Evolutionary conservation across 2,888 invertebrate species (phyloP).

Genomic region (Agonopterix arenella): DNA sequence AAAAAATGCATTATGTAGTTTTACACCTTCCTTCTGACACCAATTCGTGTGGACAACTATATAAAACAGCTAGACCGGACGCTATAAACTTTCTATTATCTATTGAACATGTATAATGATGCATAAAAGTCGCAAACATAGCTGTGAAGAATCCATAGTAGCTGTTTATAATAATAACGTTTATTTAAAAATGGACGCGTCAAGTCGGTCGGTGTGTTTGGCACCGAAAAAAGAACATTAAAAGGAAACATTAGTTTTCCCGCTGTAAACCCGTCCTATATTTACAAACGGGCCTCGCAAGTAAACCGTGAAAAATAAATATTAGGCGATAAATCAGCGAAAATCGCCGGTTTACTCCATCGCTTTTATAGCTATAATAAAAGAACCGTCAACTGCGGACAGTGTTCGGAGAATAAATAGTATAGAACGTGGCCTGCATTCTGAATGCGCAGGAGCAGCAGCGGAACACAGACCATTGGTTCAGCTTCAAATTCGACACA

Average conservation of each 20-base stretch:
- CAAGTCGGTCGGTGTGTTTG: conserved; percentile 22
- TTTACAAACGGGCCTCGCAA: conserved; percentile 42
- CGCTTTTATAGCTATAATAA: conserved; percentile 70
- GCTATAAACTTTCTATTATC: conserved; percentile 56
- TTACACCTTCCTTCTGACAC: conserved; percentile 41
- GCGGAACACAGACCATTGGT: conserved; percentile 44
- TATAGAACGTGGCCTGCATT: conserved; percentile 54
- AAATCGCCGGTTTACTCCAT: conserved; percentile 60
- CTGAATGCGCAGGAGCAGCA: conserved; percentile 40
- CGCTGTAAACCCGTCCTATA: conserved; percentile 46
- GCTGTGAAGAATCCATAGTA: conserved; percentile 24
- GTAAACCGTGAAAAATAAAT: conserved; percentile 71
- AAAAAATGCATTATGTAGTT: conserved; percentile 11
- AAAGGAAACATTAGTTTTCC: conserved; percentile 37
- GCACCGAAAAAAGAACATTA: conserved; percentile 24
- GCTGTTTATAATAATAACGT: conserved; percentile 28
- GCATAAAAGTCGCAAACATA: conserved; percentile 40
- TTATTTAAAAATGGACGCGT: conserved; percentile 18
- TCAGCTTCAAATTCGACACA: conserved; percentile 49
- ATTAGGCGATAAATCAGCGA: conserved; percentile 65
- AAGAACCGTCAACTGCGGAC: conserved; percentile 67
- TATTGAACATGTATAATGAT: conserved; percentile 38
- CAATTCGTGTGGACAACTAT: conserved; percentile 28
- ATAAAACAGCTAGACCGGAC: conserved; percentile 43
- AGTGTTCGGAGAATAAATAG: conserved; percentile 60